Evolutionary conservation across 2,113 vertebrate genomes (phyloP).

Genomic region (Asarcornis scutulata): DNA sequence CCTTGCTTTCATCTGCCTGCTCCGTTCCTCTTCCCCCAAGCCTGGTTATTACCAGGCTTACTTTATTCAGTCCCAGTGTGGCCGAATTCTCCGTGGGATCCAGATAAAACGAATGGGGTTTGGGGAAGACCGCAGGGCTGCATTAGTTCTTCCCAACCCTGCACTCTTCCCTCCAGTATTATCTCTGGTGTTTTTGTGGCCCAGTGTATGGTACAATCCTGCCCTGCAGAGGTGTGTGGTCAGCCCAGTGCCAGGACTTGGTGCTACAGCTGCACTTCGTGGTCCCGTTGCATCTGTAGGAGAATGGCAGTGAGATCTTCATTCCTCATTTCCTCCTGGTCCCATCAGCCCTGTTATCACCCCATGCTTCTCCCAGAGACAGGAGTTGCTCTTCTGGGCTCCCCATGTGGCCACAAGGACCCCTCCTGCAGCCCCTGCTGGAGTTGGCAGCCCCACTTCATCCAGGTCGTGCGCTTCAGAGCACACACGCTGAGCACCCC

Average conservation of each 20-base stretch:
- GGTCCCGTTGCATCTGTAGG: background rate
- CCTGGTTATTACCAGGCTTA: background rate
- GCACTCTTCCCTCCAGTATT: background rate
- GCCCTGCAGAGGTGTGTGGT: too few species aligned
- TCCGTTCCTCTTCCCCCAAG: constrained; percentile 26
- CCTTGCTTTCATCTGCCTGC: background rate
- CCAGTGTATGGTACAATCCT: background rate
- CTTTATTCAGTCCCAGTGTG: background rate
- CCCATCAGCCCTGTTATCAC: background rate
- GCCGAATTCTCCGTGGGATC: background rate
- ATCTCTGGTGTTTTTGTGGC: background rate
- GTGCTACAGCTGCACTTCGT: background rate
- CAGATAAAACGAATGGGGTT: background rate
- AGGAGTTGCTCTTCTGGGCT: background rate
- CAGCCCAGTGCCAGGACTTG: background rate
- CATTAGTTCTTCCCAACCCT: background rate
- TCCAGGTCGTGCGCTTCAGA: background rate
- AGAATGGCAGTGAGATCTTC: background rate
- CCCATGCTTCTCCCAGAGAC: background rate
- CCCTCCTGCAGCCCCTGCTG: background rate
- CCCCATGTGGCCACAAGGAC: background rate
- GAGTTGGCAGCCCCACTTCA: background rate
- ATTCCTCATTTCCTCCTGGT: background rate
- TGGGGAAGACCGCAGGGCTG: background rate
- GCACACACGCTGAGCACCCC: background rate